Evolutionary conservation across 2,113 vertebrate genomes (phyloP).

Genomic region (Hyperopisus bebe): DNA sequence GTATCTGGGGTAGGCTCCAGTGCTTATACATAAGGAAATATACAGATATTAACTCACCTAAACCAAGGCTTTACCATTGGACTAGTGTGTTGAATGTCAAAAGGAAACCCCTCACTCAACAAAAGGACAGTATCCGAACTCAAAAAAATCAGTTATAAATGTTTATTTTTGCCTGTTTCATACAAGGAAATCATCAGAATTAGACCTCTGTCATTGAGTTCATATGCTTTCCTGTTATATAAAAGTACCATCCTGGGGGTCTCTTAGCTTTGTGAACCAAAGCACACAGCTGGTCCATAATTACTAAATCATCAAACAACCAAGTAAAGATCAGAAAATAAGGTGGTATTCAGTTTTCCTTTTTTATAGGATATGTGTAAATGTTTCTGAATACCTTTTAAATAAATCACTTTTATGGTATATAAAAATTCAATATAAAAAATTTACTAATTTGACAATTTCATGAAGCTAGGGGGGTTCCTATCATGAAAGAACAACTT

Average conservation of each 20-base stretch:
- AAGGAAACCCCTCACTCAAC: neutral
- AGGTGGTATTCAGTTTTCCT: neutral
- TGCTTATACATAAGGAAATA: neutral
- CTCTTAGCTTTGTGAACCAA: neutral
- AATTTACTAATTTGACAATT: neutral
- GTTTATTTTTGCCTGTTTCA: neutral
- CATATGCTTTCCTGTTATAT: neutral
- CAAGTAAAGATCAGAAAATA: neutral
- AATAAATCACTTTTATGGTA: slow-evolving; percentile 40
- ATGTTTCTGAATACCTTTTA: too few relatives aligned
- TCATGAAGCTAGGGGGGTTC: too few relatives aligned
- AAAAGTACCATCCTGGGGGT: neutral
- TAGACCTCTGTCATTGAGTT: neutral
- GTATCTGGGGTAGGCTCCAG: neutral
- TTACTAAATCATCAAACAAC: neutral
- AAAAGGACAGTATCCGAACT: neutral
- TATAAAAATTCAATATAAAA: neutral
- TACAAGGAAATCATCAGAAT: neutral
- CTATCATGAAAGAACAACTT: too few relatives aligned
- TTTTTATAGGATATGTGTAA: neutral
- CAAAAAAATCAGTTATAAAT: neutral
- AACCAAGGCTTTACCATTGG: neutral
- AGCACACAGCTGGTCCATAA: neutral
- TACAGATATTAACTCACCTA: neutral
- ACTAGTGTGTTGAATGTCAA: neutral